These are phyloP conservation scores for Tuta absoluta DNA, from an alignment of 2,888 invertebrate genomes.

Conservation along the genomic window DNA sequence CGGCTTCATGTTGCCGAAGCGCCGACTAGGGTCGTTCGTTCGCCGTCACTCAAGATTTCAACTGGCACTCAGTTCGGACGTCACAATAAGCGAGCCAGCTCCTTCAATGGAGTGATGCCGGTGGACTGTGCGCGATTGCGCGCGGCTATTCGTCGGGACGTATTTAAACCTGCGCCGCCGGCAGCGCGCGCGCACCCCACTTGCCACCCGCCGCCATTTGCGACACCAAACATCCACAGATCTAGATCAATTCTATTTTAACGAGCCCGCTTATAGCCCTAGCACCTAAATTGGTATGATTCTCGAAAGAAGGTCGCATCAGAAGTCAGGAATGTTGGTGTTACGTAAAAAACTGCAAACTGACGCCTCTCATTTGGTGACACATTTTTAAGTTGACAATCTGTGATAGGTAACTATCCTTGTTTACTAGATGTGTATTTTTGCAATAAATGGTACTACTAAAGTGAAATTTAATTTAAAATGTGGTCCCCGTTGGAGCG, in stretches of 20 bases:
- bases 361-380: neutral
- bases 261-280: slow-evolving; percentile 12
- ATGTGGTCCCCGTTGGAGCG: too few relatives aligned
- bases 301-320: neutral
- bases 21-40: neutral
- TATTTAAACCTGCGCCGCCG: neutral
- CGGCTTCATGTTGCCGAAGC: slow-evolving; percentile 12
- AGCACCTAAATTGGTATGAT: neutral
- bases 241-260: slow-evolving; percentile 18
- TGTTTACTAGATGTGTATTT: too few relatives aligned
- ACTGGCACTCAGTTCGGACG: too few relatives aligned
- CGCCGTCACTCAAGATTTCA: neutral
- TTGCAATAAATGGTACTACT: too few relatives aligned
- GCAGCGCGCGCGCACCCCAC: slow-evolving; percentile 10
- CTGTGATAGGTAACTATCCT: neutral
- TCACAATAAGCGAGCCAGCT: too few relatives aligned
- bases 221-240: slow-evolving; percentile 6
- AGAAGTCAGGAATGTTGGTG: neutral
- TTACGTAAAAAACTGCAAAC: neutral
- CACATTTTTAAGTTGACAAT: neutral
- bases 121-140: neutral
- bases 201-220: neutral
- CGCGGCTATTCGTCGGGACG: neutral
- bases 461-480: too few relatives aligned
- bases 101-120: neutral